These are phyloP conservation scores for Atherinomorus stipes DNA, from an alignment of 2,113 vertebrate genomes.

Conservation along the genomic window DNA sequence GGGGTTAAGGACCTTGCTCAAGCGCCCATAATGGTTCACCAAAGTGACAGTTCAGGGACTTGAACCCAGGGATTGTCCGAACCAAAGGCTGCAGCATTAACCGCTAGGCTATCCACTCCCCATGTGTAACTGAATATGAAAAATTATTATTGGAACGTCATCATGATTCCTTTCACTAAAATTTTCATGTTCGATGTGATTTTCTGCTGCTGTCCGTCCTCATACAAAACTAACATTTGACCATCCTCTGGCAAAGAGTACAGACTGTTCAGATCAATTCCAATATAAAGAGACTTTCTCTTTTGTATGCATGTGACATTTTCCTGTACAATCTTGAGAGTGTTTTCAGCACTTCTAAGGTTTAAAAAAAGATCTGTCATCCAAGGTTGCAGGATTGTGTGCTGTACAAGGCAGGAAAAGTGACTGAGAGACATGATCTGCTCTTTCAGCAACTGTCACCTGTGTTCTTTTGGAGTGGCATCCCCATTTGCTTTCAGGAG, in stretches of 20 bases:
- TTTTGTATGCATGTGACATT: neutral
- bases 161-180: neutral
- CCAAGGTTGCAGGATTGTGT: neutral
- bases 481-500: constrained; percentile 13
- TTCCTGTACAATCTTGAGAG: neutral
- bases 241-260: neutral
- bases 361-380: neutral
- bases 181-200: neutral
- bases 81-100: too few relatives aligned
- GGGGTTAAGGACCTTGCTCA: too few relatives aligned
- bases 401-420: neutral
- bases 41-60: too few relatives aligned
- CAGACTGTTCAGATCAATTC: neutral
- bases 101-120: too few relatives aligned
- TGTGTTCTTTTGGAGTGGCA: neutral
- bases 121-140: too few relatives aligned
- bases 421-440: neutral
- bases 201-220: neutral
- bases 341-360: neutral
- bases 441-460: constrained; percentile 10
- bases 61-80: too few relatives aligned
- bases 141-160: neutral
- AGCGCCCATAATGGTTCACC: too few relatives aligned
- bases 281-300: constrained; percentile 3
- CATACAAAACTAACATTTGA: neutral